Conservation (phyloP, 1,140 invertebrate genomes). For the Zaprionus capensis region DNA sequence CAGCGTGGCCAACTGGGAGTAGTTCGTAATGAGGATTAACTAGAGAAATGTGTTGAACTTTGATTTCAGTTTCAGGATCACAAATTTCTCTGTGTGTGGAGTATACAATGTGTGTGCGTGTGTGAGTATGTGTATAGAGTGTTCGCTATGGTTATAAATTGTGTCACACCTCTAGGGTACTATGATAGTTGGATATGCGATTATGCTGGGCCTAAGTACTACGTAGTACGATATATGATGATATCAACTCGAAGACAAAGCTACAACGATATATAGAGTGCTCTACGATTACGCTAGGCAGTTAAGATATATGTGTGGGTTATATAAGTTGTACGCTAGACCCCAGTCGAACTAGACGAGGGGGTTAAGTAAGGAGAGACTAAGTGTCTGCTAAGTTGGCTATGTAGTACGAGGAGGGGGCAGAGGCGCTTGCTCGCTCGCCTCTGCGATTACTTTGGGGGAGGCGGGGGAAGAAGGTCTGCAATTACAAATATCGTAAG, state of each 20-base stretch:
- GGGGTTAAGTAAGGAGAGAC: neutral
- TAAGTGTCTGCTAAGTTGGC: constrained; percentile 33
- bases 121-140: neutral
- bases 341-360: neutral
- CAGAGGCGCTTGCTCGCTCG: constrained; percentile 1
- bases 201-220: constrained; percentile 39
- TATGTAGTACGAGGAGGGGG: neutral
- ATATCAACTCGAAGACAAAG: constrained; percentile 8
- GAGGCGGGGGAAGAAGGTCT: neutral
- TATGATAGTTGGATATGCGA: constrained; percentile 28
- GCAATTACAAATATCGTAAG: constrained; percentile 6
- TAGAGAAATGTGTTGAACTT: constrained; percentile 1
- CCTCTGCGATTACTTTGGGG: neutral
- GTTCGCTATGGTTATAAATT: neutral
- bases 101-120: constrained; percentile 3
- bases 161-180: constrained; percentile 45
- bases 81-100: constrained; percentile 9
- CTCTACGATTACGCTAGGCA: constrained; percentile 18
- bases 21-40: constrained; percentile 44
- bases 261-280: constrained; percentile 11
- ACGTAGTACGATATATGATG: constrained; percentile 21
- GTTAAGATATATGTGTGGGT: constrained; percentile 13
- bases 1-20: constrained; percentile 32
- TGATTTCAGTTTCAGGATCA: constrained; percentile 11
- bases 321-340: neutral